These are phyloP conservation scores for Drosophila cracens DNA, from an alignment of 2,888 invertebrate species.

Conservation along the genomic window DNA sequence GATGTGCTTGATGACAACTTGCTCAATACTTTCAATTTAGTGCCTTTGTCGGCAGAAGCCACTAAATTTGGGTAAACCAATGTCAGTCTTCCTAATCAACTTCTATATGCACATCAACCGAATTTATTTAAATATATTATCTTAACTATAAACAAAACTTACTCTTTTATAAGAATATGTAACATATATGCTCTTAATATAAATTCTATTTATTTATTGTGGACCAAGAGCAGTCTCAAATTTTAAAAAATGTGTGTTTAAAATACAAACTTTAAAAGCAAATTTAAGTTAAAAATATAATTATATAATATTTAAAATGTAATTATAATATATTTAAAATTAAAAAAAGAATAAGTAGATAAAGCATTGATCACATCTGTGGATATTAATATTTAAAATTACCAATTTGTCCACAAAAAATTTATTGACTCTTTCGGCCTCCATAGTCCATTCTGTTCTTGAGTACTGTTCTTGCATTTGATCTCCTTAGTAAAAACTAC, in stretches of 20 bases:
- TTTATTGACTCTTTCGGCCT: background rate
- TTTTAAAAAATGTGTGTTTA: background rate
- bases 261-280: background rate
- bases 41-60: background rate
- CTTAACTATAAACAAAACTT: background rate
- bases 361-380: background rate
- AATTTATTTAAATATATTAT: background rate
- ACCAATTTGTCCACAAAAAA: background rate
- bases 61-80: background rate
- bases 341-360: accelerated
- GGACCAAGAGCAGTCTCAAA: background rate
- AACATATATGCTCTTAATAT: background rate
- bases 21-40: background rate
- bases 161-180: background rate
- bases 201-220: background rate
- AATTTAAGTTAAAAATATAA: background rate
- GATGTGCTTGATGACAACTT: constrained; percentile 3
- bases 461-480: background rate
- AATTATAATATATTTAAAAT: background rate
- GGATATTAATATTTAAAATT: background rate
- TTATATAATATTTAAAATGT: background rate
- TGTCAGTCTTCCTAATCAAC: background rate
- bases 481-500: background rate
- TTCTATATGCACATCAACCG: background rate
- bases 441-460: background rate